Percentiles rank a stretch among this genome's conserved stretches.
These are phyloP conservation scores for Heterodera filipjevi DNA, from an alignment of 2,888 invertebrate species.

Conservation along the genomic window DNA sequence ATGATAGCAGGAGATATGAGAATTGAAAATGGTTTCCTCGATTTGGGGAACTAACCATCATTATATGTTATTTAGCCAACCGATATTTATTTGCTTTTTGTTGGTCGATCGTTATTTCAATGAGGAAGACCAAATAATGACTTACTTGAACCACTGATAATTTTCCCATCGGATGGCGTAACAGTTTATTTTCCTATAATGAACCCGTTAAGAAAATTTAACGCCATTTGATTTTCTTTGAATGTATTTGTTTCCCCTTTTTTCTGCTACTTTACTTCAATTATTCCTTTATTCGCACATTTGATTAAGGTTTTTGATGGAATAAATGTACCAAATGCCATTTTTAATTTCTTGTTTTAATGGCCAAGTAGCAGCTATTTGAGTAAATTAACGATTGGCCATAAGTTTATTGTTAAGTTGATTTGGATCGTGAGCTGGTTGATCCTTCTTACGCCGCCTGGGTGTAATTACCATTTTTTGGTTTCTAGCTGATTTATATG, in stretches of 20 bases:
- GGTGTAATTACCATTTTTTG: too few species aligned
- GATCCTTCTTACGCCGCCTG: too few species aligned
- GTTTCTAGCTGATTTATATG: too few species aligned
- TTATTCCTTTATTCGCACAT: conserved; percentile 7
- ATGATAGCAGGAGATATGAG: neutral
- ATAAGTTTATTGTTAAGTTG: too few species aligned
- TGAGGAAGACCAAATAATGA: neutral
- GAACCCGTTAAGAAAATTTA: neutral
- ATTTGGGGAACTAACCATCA: neutral
- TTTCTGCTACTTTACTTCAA: neutral
- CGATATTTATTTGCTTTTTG: conserved; percentile 10
- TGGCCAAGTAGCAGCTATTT: too few species aligned
- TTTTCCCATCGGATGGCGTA: neutral
- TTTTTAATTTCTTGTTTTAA: too few species aligned
- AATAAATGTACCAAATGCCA: conserved; percentile 3
- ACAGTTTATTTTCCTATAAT: neutral
- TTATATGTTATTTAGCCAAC: conserved; percentile 1
- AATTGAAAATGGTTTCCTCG: neutral
- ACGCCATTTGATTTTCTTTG: neutral
- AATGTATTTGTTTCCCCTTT: neutral
- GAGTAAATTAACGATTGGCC: too few species aligned
- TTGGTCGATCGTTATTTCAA: conserved; percentile 17
- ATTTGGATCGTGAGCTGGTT: too few species aligned
- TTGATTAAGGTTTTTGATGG: neutral
- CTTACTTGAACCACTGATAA: conserved; percentile 1